Evolutionary conservation across 2,888 invertebrate genomes (phyloP).

Genomic region (Drymonia ruficornis): DNA sequence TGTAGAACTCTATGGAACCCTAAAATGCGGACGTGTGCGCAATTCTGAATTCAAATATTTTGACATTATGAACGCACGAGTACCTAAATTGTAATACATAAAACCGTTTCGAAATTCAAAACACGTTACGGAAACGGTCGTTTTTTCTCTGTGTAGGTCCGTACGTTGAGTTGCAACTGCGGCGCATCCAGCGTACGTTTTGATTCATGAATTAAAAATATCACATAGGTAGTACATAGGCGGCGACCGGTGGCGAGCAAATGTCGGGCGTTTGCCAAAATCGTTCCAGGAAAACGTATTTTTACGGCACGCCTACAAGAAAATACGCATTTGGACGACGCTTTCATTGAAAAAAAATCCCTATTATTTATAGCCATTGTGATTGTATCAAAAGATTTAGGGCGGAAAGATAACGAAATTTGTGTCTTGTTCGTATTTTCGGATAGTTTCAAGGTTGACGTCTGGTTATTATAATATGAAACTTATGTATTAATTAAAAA

Average conservation of each 20-base stretch:
- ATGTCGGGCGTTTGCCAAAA: constrained; percentile 48
- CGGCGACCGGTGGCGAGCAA: constrained; percentile 20
- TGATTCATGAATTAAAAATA: constrained; percentile 77
- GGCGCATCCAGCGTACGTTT: constrained; percentile 51
- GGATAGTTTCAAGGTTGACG: constrained; percentile 3
- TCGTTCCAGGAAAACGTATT: constrained; percentile 44
- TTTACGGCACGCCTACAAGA: constrained; percentile 41
- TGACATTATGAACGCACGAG: constrained; percentile 9
- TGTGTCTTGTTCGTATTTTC: background rate
- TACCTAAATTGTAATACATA: constrained; percentile 15
- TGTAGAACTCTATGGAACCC: background rate
- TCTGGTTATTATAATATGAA: too few species aligned
- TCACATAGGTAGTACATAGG: constrained; percentile 46
- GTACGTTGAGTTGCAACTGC: constrained; percentile 40
- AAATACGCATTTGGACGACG: constrained; percentile 35
- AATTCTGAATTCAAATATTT: constrained; percentile 7
- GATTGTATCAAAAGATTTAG: constrained; percentile 9
- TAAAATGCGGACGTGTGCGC: constrained; percentile 9
- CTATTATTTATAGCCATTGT: constrained; percentile 9
- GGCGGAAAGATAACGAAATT: background rate
- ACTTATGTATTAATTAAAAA: too few species aligned
- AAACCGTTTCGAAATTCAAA: constrained; percentile 40
- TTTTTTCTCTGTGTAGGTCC: constrained; percentile 42
- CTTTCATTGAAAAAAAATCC: constrained; percentile 12
- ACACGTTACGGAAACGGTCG: constrained; percentile 63